phyloP scores from a whole-genome alignment of 2,797 vertebrate genomes.

The Lerista edwardsae region DNA sequence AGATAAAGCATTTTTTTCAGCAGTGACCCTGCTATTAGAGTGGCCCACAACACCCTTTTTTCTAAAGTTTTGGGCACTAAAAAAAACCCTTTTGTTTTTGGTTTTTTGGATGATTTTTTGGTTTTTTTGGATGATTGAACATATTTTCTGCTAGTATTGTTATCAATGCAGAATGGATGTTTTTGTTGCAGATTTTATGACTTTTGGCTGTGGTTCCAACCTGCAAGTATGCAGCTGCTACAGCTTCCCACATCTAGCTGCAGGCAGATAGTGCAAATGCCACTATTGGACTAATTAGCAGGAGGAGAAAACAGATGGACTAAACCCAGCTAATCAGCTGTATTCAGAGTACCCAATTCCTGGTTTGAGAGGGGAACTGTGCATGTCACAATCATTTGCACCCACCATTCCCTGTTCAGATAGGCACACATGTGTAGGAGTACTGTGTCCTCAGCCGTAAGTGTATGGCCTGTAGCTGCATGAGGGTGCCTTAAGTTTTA shows the following conservation, averaged over 20 bases:
- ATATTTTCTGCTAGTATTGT: background rate
- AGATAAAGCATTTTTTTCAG: background rate
- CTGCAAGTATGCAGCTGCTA: no score
- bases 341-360: background rate
- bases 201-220: background rate
- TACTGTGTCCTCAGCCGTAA: background rate
- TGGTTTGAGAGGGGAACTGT: background rate
- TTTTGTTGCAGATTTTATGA: background rate
- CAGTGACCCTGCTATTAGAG: no score
- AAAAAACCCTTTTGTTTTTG: no score
- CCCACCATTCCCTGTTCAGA: background rate
- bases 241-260: background rate
- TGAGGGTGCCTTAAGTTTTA: background rate
- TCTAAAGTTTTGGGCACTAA: background rate
- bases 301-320: no score
- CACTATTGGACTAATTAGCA: background rate
- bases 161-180: no score
- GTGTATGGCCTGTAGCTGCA: background rate
- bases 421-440: background rate
- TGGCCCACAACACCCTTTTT: background rate
- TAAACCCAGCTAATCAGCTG: background rate
- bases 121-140: background rate
- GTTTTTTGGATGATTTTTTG: no score
- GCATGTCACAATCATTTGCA: background rate
- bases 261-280: background rate